Base-by-base conservation (phyloP, 2,888 invertebrate species). In the Agriopis aurantiaria region DNA sequence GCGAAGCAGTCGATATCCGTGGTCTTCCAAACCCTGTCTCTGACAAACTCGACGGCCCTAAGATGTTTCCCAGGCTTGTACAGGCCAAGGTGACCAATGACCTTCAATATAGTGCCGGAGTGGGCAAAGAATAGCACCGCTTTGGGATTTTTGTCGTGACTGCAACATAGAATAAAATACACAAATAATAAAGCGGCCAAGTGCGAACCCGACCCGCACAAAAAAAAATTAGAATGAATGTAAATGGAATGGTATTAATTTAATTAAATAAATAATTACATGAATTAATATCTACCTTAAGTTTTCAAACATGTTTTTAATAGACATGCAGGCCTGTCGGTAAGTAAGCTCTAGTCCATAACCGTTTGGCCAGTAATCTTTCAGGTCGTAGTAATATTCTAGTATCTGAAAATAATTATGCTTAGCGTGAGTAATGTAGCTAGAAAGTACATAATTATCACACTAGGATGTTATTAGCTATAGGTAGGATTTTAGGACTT, bases 291-390 rank as follows among this genome's bases (percentile, higher is more conserved):
- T 5, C 3, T 91, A 97, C 97, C 94, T 93, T 78, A 98, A 96
- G 86, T 95, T 95, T 46, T 95, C 90, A 76, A 97, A 95, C 94
- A 97, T 95, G 82, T 97, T 96, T 70, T 95, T 95, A 66, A 98
- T 93, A 17, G 96, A 95, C 71, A 96, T 94, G 85, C 98, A 98
- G 1, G 98, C 97, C 88, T 97, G 97, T 75, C 95, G 92, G 82
- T 96, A 96, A 3, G 97, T 97, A 65, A 98, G 86, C 73, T 96
- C 93, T 82, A 96, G 95, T 11, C 97, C 98, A 82, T 98, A 98
- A 8, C 98, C 98, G 86, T 98, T 97, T 73, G 96, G 91, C 97
- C 97, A 98, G 86, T 97, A 98, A 82, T 97, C 96, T 85, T 96
- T 96, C 64, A 98, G 86, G 85, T 98, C 98, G 81, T 96, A 96